These are phyloP conservation scores for Cephonodes hylas DNA, from an alignment of 2,888 invertebrate species.

Conservation along the genomic window DNA sequence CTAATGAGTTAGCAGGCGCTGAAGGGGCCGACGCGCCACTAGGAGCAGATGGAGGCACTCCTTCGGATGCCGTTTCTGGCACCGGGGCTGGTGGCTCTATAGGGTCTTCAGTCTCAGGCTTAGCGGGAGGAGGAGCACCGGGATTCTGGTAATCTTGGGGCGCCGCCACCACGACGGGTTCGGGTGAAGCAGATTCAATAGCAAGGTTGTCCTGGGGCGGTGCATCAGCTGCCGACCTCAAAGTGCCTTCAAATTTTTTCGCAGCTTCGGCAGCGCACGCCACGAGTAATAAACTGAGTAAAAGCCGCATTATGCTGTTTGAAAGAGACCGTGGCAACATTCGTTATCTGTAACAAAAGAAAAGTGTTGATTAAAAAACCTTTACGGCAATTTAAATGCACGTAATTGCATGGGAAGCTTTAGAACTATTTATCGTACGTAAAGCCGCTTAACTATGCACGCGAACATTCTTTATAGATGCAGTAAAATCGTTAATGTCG, in stretches of 20 bases:
- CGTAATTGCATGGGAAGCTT: slow-evolving; percentile 56
- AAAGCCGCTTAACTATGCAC: slow-evolving; percentile 48
- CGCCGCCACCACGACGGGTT: slow-evolving; percentile 69
- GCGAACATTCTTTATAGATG: slow-evolving; percentile 40
- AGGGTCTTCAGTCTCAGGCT: slow-evolving; percentile 26
- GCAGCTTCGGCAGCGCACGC: slow-evolving; percentile 71
- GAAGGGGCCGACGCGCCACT: slow-evolving; percentile 76
- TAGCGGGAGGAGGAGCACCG: slow-evolving; percentile 58
- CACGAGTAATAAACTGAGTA: slow-evolving; percentile 70
- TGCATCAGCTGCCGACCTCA: slow-evolving; percentile 73
- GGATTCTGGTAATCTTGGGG: slow-evolving; percentile 72
- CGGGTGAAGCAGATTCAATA: slow-evolving; percentile 69
- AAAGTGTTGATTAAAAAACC: slow-evolving; percentile 53
- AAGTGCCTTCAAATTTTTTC: slow-evolving; percentile 73
- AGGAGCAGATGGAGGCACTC: slow-evolving; percentile 73
- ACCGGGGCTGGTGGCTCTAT: slow-evolving; percentile 47
- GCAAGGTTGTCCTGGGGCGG: slow-evolving; percentile 75
- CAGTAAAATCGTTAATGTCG: slow-evolving; percentile 42
- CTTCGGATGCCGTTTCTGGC: slow-evolving; percentile 73
- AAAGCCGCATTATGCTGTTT: slow-evolving; percentile 69
- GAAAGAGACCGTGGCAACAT: slow-evolving; percentile 70
- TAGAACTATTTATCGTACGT: slow-evolving; percentile 43
- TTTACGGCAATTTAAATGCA: slow-evolving; percentile 49
- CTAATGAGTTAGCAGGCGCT: slow-evolving; percentile 80
- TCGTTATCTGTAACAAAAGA: slow-evolving; percentile 75